These are phyloP conservation scores for Podarcis lilfordi DNA, from an alignment of 2,797 vertebrate genomes.

Conservation along the genomic window DNA sequence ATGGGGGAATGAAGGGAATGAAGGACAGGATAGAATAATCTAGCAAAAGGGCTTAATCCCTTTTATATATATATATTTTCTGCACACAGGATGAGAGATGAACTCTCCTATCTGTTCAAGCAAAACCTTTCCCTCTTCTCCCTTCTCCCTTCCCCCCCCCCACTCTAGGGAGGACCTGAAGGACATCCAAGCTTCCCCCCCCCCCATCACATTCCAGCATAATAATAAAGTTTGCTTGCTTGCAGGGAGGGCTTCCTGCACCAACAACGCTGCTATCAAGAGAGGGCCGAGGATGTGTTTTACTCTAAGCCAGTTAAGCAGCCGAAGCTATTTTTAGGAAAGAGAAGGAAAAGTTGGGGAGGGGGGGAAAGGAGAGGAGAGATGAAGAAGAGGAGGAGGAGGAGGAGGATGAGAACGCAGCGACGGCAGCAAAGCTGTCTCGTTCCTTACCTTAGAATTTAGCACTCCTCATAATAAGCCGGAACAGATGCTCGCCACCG, in stretches of 20 bases:
- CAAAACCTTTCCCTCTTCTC: not conserved
- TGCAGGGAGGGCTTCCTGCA: not conserved
- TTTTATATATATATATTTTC: constrained; percentile 13
- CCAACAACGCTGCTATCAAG: not conserved
- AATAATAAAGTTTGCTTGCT: constrained; percentile 71
- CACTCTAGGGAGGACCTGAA: constrained; percentile 33
- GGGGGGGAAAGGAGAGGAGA: not conserved
- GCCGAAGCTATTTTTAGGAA: constrained; percentile 48
- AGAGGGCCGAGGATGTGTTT: not conserved
- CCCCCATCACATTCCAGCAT: constrained; percentile 27
- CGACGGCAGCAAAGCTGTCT: too few relatives aligned
- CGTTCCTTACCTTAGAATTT: constrained; percentile 78
- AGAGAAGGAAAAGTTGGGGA: constrained; percentile 7
- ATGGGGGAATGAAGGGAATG: constrained; percentile 4
- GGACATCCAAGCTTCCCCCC: constrained; percentile 40
- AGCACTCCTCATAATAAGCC: constrained; percentile 54
- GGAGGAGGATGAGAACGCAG: not conserved
- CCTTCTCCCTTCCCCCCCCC: not conserved
- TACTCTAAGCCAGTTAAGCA: constrained; percentile 9
- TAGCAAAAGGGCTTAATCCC: constrained; percentile 53
- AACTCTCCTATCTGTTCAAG: not conserved
- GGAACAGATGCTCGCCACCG: constrained; percentile 36
- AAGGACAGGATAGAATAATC: not conserved
- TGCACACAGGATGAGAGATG: not conserved
- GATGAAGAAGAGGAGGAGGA: not conserved